Evolutionary conservation across 1,140 invertebrate genomes (phyloP), one percentile per base, ranked within the genome.

Genomic region (Asbolus verrucosus): DNA sequence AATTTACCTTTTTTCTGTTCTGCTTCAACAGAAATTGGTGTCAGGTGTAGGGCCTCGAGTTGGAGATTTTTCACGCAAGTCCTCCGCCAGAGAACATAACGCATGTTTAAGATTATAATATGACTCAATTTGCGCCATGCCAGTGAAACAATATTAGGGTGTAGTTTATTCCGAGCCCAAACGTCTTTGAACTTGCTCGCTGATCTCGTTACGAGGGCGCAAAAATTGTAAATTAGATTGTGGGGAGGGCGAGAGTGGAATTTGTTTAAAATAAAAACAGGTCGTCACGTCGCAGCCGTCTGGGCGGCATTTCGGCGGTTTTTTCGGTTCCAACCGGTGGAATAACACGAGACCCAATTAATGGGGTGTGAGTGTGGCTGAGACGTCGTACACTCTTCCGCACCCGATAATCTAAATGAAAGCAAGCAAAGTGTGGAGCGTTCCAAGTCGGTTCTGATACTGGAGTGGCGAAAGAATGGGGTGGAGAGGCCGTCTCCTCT

Each of bases 101-200:
- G 46, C 46, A 54, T 54, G 46, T 54, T 21, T 54, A 21, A 24
- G 46, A 54, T 54, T 21, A 54, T 54, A 54, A 54, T 27, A 54
- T 54, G 46, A 54, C 46, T 54, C 46, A 54, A 54, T 54, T 54
- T 54, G 46, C 46, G 46, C 27, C 46, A 54, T 54, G 9, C 19
- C 21, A 14, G 46, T 31, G 21, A n/a, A 54, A 54, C 13, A 21
- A 54, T 21, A 54, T 54, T 54, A 54, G 46, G 46, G 27, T 9
- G 46, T 21, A 54, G 46, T 54, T n/a, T 54, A 54, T 54, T 54
- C 27, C 46, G 21, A 8, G 46, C 19, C 46, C 24, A 54, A 54
- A 30, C 21, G 46, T 54, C 46, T 54, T 54, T 54, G 46, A 54
- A 54, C 46, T 54, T 54, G 46, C 27, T 21, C 9, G 46, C 46